Base-by-base conservation (phyloP, 1,140 invertebrate genomes). In the Aethina tumida region DNA sequence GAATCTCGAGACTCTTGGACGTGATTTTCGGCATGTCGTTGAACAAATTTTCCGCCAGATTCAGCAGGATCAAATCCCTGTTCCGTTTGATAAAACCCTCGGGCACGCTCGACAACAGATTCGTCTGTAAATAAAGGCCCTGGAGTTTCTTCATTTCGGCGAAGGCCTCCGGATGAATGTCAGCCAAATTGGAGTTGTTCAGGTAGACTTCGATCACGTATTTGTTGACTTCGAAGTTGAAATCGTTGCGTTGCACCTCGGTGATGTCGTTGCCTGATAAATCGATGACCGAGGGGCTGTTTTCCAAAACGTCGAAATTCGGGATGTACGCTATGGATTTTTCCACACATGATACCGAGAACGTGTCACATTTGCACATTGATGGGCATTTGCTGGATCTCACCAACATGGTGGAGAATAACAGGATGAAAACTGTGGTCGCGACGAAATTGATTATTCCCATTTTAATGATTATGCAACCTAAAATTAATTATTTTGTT, bases 1-100 rank as follows among this genome's bases (percentile, higher is more conserved):
- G 33, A 5, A 50, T 30, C 32, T 48, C 37, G 8, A 59, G 30
- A 27, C 43, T 49, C 4, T 37, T 18, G 0, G 56, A 59, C 21
- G n/a, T 27, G 1, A 59, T 43, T 14, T 31, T 25, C 0, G 56
- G 56, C 43, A 55, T 51, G 5, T 47, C 25, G 12, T 26, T 36
- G 30, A 59, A 54, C 16, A 47, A 37, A 38, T 59, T 59, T 12
- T 41, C 41, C 6, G 53, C 52, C 16, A 59, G 25, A 33, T 52
- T 48, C 12, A 57, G 28, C n/a, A 49, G 25, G 5, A 48, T 28
- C 37, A 59, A 41, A 17, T 49, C 42, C 4, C 41, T 32, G 25
- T 56, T 44, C 2, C 37, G 18, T 10, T 26, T 16, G 14, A 59
- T 45, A 5, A 56, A 29, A 17, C 37, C 26, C n/a, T 43, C 36